Evolutionary conservation across 2,113 vertebrate genomes (phyloP).

Genomic region (Anthoscopus minutus): DNA sequence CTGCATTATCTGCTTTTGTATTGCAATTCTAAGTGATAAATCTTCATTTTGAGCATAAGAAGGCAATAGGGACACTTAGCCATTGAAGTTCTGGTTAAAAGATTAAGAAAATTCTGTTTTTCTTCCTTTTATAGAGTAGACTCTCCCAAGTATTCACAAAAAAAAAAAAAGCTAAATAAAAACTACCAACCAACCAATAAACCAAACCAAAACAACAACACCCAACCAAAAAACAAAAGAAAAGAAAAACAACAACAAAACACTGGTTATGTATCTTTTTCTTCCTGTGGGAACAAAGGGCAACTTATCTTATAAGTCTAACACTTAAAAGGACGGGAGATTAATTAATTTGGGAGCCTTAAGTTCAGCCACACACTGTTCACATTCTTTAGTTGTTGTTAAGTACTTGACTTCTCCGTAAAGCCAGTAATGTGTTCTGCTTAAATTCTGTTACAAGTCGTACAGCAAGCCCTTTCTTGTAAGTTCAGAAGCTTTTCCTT

Average conservation of each 20-base stretch:
- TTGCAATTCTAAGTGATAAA: not conserved
- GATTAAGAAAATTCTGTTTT: not conserved
- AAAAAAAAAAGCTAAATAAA: too few relatives aligned
- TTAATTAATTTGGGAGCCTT: not conserved
- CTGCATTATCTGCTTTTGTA: not conserved
- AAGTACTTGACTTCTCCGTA: not conserved
- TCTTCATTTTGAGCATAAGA: not conserved
- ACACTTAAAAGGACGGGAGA: not conserved
- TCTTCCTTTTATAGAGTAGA: not conserved
- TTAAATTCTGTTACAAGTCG: not conserved
- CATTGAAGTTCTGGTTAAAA: not conserved
- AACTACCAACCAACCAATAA: not conserved
- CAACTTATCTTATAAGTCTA: not conserved
- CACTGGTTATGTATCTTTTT: not conserved
- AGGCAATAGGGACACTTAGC: not conserved
- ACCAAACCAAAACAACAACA: too few relatives aligned
- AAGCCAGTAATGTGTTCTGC: not conserved
- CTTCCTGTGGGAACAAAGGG: not conserved
- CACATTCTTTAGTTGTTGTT: not conserved
- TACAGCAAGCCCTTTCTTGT: not conserved
- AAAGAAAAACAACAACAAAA: not conserved
- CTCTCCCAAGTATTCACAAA: not conserved
- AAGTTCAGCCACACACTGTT: not conserved
- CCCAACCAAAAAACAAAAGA: not conserved
- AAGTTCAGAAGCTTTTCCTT: not conserved